A percentile compares a stretch with the other conserved stretches of the same genome.
These are phyloP conservation scores for Synanthedon myopaeformis DNA, from an alignment of 2,888 invertebrate species.

Conservation along the genomic window DNA sequence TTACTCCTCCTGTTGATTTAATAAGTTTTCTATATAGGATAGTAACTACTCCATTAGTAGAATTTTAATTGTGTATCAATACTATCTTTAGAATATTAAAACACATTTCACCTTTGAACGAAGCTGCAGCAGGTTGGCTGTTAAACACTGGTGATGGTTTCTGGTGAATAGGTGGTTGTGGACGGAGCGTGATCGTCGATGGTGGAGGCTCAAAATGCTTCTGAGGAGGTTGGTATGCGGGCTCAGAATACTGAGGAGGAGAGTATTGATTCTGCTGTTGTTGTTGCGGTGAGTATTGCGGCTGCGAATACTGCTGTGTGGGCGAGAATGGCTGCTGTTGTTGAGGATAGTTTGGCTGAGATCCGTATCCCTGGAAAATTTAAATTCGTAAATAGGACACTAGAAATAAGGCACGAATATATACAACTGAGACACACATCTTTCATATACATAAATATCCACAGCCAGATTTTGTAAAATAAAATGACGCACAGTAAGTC, in stretches of 20 bases:
- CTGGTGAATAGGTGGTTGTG: conserved; percentile 81
- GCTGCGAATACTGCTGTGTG: not conserved
- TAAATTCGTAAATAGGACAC: not conserved
- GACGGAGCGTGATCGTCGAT: conserved; percentile 77
- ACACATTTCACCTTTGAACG: conserved; percentile 70
- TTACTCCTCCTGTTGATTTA: conserved; percentile 75
- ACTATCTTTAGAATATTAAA: not conserved
- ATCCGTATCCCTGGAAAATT: conserved; percentile 5
- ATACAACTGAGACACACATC: not conserved
- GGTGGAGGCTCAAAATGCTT: conserved; percentile 73
- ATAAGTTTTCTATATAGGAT: not conserved
- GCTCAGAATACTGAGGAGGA: conserved; percentile 37
- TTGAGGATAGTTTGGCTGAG: conserved; percentile 22
- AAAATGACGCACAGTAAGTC: too few species aligned
- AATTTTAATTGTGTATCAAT: too few species aligned
- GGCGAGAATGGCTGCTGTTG: conserved; percentile 13
- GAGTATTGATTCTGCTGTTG: conserved; percentile 17
- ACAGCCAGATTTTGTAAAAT: too few species aligned
- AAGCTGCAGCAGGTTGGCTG: conserved; percentile 85
- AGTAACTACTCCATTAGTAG: too few species aligned
- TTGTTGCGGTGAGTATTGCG: not conserved
- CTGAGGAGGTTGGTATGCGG: conserved; percentile 72
- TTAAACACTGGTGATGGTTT: conserved; percentile 79
- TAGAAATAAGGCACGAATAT: not conserved
- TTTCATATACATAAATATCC: too few species aligned